phyloP scores from a whole-genome alignment of 2,888 invertebrate species.

The Spodoptera picta region DNA sequence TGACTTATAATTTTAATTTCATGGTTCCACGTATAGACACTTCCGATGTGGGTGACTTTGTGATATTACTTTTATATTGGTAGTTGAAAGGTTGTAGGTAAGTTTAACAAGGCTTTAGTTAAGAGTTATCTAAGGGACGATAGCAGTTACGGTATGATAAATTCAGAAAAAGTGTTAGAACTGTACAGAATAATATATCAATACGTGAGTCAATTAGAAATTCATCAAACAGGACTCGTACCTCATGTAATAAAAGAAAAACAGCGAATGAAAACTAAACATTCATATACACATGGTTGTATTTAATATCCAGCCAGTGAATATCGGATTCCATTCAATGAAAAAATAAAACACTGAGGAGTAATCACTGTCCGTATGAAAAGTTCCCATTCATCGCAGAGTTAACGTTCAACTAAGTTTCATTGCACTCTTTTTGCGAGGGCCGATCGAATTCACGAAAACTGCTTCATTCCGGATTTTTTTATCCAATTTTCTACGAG shows the following conservation, averaged over 20 bases:
- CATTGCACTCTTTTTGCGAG: conserved; percentile 69
- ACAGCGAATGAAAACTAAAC: conserved; percentile 12
- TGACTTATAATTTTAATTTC: too few relatives aligned
- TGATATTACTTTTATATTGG: neutral
- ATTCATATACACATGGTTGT: conserved; percentile 1
- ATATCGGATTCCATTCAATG: conserved; percentile 58
- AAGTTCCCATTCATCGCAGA: conserved; percentile 77
- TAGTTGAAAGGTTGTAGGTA: too few relatives aligned
- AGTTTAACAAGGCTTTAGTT: too few relatives aligned
- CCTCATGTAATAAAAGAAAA: conserved; percentile 8
- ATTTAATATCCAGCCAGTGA: conserved; percentile 38
- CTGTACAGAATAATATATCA: too few relatives aligned
- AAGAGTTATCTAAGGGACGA: too few relatives aligned
- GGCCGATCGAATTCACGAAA: conserved; percentile 74
- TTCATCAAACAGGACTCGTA: neutral
- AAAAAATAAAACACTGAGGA: conserved; percentile 65
- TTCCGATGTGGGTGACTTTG: neutral
- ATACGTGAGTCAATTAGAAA: neutral
- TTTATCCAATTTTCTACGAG: conserved; percentile 66
- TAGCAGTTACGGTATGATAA: too few relatives aligned
- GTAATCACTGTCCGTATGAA: conserved; percentile 74
- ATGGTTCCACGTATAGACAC: too few relatives aligned
- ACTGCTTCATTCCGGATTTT: conserved; percentile 70
- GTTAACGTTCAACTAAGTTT: conserved; percentile 78
- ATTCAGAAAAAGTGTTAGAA: too few relatives aligned